Base-by-base conservation (phyloP, 2,113 vertebrate genomes). In the Hepsetus odoe region DNA sequence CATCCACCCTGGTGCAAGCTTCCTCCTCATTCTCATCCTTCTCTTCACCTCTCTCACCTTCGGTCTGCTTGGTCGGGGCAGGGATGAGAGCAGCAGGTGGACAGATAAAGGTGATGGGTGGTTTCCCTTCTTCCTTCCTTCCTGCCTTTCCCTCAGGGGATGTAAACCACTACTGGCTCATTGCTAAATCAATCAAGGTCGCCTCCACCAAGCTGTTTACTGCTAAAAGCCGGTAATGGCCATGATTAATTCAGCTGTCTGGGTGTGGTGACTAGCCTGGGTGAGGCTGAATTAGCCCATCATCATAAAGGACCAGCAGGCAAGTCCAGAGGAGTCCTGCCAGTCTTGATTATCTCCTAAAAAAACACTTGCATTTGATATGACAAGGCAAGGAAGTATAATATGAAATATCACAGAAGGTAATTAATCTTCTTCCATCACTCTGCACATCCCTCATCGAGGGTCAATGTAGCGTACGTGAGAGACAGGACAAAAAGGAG, bases 201-300 rank as follows among this genome's bases (percentile, higher is more conserved):
- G 20, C 65, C 22, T 24, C 55, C 28, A 71, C 46, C n/a, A 16
- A 64, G 32, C 59, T 26, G 38, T 44, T 58, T 10, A 58, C 42
- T 49, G 35, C 24, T 30, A 58, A 30, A 59, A 22, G 13, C 56
- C 75, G 35, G 65, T 76, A 73, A 74, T 56, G 49, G 28, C 46
- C 33, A 68, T 77, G 67, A 71, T 65, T 77, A 76, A 80, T 72
- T 55, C 22, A 72, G 55, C 40, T 70, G 62, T 14, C 68, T 33
- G 61, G 35, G 79, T 28, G 42, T 24, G 64, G 53, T 35, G 55
- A 72, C 22, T 62, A 64, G 22, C 70, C 42, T 38, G 10, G 35
- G 30, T 2, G 44, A 4, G 10, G 44, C 5, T 46, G 32, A 72
- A 81, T 69, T 71, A 81, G 22, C 51, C 74, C 58, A 75, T 59